Evolutionary conservation across 2,113 vertebrate genomes (phyloP).

Genomic region (Phylloscopus trochiloides): DNA sequence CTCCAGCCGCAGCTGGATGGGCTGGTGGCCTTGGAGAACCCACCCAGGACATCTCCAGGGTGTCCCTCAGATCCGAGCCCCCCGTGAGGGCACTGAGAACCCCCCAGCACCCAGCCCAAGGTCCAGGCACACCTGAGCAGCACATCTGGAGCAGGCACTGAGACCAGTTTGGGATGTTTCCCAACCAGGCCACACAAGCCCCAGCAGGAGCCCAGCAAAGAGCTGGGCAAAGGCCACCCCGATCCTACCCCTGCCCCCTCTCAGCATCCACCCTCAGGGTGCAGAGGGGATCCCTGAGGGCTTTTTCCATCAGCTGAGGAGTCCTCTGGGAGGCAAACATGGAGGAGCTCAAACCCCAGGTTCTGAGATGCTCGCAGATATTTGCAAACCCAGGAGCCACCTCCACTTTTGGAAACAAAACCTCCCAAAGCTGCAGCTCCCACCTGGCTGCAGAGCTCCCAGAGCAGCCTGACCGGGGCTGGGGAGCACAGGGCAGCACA

Average conservation of each 20-base stretch:
- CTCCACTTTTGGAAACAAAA: neutral
- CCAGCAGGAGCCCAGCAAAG: neutral
- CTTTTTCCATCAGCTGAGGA: neutral
- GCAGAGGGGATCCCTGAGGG: neutral
- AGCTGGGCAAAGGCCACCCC: neutral
- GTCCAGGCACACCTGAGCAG: neutral
- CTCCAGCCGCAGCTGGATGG: neutral
- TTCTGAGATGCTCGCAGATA: neutral
- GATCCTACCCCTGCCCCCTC: neutral
- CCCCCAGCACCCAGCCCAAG: neutral
- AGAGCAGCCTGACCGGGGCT: neutral
- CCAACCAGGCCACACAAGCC: neutral
- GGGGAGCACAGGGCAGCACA: neutral
- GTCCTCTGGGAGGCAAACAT: fast-evolving
- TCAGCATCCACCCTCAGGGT: neutral
- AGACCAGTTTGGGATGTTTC: fast-evolving
- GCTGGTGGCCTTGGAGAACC: neutral
- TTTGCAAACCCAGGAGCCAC: neutral
- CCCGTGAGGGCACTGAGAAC: fast-evolving
- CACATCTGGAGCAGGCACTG: neutral
- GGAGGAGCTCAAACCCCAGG: neutral
- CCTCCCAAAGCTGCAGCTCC: neutral
- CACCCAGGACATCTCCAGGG: neutral
- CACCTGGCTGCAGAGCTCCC: too few relatives aligned
- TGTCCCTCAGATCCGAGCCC: fast-evolving